Conservation (phyloP, 2,797 vertebrate genomes). For the Knipowitschia caucasica region DNA sequence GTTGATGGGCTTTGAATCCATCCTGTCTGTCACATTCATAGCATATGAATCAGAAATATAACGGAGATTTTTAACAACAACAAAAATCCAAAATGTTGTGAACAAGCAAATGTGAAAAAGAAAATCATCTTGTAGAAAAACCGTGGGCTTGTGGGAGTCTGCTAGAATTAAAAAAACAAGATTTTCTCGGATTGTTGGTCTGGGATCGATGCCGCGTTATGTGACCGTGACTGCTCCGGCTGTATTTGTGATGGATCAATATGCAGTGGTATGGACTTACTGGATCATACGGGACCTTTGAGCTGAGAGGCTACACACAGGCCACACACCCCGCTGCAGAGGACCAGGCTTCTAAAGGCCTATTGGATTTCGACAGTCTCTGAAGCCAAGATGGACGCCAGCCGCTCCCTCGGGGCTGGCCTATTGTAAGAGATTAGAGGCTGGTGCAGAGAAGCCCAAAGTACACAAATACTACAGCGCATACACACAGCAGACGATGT, state of each 20-base stretch:
- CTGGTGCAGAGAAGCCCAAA: slow-evolving; percentile 2
- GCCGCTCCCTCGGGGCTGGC: slow-evolving; percentile 20
- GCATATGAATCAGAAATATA: not conserved
- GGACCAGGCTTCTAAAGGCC: slow-evolving; percentile 26
- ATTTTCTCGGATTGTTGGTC: slow-evolving; percentile 11
- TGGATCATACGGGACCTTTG: slow-evolving; percentile 47
- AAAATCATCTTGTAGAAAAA: not conserved
- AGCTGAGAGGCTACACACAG: slow-evolving; percentile 27
- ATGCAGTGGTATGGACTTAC: slow-evolving; percentile 48
- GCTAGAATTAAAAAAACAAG: slow-evolving; percentile 15
- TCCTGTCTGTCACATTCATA: slow-evolving; percentile 11
- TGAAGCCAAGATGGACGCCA: slow-evolving; percentile 40
- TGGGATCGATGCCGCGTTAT: slow-evolving; percentile 39
- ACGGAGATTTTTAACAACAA: no score
- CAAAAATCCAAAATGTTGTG: no score
- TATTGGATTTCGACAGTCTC: slow-evolving; percentile 46
- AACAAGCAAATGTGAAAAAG: not conserved
- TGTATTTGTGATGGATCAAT: slow-evolving; percentile 52
- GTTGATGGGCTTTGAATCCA: slow-evolving; percentile 14
- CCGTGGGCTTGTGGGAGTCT: slow-evolving; percentile 8
- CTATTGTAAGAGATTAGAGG: slow-evolving; percentile 7
- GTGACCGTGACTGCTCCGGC: slow-evolving; percentile 37
- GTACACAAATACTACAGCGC: not conserved
- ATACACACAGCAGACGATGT: not conserved
- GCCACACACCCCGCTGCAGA: no score